Conservation (phyloP, 2,797 vertebrate species). For the Fistularia tabacaria region DNA sequence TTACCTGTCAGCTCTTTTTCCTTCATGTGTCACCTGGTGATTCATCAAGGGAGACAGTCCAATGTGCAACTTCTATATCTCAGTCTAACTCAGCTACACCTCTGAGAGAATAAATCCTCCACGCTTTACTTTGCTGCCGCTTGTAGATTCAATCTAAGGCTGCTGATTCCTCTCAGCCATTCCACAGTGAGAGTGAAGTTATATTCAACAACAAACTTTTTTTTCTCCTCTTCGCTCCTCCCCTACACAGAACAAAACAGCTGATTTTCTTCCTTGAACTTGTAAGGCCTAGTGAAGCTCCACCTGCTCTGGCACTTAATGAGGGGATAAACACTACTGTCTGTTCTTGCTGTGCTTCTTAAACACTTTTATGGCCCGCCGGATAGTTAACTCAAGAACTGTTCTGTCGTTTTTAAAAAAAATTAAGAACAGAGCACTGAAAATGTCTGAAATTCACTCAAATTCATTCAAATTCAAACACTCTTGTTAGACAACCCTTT, state of each 20-base stretch:
- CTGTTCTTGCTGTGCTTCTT: too few species aligned
- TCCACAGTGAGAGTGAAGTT: slow-evolving; percentile 23
- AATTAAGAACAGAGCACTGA: too few species aligned
- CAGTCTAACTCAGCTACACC: slow-evolving; percentile 14
- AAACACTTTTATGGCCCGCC: too few species aligned
- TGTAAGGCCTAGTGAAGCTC: slow-evolving; percentile 42
- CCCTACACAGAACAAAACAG: slow-evolving; percentile 28
- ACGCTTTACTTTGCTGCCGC: slow-evolving; percentile 12
- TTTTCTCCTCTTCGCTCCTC: slow-evolving; percentile 25
- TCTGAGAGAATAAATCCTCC: slow-evolving; percentile 10
- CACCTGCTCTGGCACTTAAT: slow-evolving; percentile 27
- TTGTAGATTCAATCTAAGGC: slow-evolving; percentile 1
- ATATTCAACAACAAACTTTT: slow-evolving; percentile 40
- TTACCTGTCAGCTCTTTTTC: slow-evolving; percentile 48
- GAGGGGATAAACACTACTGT: slow-evolving; percentile 17
- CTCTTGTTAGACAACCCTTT: too few species aligned
- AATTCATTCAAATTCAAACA: too few species aligned
- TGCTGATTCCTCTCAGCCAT: slow-evolving; percentile 28
- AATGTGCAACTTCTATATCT: background rate
- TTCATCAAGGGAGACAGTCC: slow-evolving; percentile 36
- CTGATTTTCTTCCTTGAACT: slow-evolving; percentile 43
- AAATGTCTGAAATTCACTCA: too few species aligned
- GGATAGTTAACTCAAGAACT: too few species aligned
- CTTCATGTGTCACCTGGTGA: slow-evolving; percentile 9
- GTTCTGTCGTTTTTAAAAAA: too few species aligned